These are phyloP conservation scores for Paraplagusia blochii DNA, from an alignment of 2,113 vertebrate genomes.

Conservation along the genomic window DNA sequence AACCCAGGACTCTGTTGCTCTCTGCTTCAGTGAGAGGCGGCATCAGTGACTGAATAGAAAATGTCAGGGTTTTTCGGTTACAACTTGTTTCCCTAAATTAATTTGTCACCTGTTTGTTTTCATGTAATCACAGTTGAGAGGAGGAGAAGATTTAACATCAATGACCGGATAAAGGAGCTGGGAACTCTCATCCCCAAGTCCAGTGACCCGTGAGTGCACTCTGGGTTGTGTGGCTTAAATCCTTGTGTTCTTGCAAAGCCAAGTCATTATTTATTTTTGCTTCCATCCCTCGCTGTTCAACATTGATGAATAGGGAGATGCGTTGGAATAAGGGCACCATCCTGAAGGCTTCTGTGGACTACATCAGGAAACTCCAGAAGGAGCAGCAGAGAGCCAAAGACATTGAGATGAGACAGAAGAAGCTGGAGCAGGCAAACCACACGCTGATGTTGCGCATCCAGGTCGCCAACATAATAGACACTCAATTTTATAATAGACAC, in stretches of 20 bases:
- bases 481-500: no score
- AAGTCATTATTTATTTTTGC: not conserved
- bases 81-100: no score
- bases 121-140: conserved; percentile 79
- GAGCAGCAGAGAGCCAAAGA: conserved; percentile 89
- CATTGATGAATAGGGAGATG: conserved; percentile 79
- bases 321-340: conserved; percentile 97
- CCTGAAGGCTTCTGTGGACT: conserved; percentile 92
- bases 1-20: no score
- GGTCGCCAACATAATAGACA: conserved; percentile 41
- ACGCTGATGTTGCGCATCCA: conserved; percentile 83
- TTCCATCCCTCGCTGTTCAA: not conserved
- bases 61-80: no score
- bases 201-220: conserved; percentile 83
- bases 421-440: conserved; percentile 86
- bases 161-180: conserved; percentile 91
- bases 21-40: no score
- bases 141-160: conserved; percentile 91
- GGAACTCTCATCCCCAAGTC: conserved; percentile 90
- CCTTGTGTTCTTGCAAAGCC: accelerated
- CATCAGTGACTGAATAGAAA: no score
- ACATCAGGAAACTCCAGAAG: conserved; percentile 92
- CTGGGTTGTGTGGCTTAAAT: not conserved
- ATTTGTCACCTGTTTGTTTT: not conserved
- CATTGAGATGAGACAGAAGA: conserved; percentile 84